Evolutionary conservation across 2,888 invertebrate species (phyloP), one percentile per base, ranked within the genome.

Genomic region (Phengaris arion): DNA sequence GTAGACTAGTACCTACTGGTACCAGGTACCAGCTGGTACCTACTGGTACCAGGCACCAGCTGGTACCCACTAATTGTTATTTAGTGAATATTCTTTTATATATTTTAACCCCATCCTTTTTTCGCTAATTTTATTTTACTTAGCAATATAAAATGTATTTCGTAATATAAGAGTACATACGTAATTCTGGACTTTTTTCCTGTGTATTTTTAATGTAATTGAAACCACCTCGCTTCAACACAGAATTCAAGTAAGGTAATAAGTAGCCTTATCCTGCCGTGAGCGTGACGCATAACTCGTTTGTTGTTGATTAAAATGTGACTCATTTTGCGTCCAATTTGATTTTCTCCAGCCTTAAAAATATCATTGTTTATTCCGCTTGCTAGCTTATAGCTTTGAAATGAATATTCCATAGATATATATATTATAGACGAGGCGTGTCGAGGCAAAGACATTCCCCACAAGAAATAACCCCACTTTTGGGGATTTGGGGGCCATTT

Each of bases 281-380:
- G 64, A 64, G 12, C 64, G 35, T 64, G 64, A 64, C 64, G 64
- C 64, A 64, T 64, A 64, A 64, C 64, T 64, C 35, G 64, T 64
- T 64, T 64, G 35, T 64, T 45, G 64, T 64, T 64, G 64, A 64
- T 64, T 64, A 64, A 64, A 6, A 15, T 64, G 64, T 64, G 64
- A 64, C 64, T 64, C 64, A 64, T 64, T 64, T 45, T 64, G 64
- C 64, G 64, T 45, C 64, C 64, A 35, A 45, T 12, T 45, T 6
- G 35, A 64, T 64, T 64, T 64, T 64, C 64, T 64, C 64, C 35
- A 64, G 64, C 64, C 64, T 35, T 64, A 64, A 64, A 64, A 64
- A 10, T 64, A 22, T 54, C 13, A 54, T 64, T 64, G 35, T 64
- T 64, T 64, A 64, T 64, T 64, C 35, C 64, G 13, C 64, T 12